These are phyloP conservation scores for Garra rufa DNA, from an alignment of 2,113 vertebrate species.

Conservation along the genomic window DNA sequence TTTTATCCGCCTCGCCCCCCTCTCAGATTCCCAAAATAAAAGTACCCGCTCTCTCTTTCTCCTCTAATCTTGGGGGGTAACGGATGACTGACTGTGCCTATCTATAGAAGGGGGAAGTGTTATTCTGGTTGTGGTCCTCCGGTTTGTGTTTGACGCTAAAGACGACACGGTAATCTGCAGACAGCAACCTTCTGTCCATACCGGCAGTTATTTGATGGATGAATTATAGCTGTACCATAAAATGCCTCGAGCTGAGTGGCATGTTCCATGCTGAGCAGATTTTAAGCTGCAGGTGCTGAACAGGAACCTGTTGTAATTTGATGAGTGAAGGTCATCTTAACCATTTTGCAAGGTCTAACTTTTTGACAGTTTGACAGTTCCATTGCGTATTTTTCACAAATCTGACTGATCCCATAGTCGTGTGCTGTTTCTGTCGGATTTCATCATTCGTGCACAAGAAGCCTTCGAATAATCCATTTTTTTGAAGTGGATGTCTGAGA, in stretches of 20 bases:
- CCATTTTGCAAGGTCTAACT: not conserved
- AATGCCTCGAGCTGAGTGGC: slow-evolving; percentile 11
- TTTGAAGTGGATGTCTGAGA: not conserved
- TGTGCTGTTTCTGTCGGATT: not conserved
- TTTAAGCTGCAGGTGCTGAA: not conserved
- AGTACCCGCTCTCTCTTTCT: slow-evolving; percentile 47
- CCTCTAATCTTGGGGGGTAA: slow-evolving; percentile 39
- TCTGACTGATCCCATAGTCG: slow-evolving; percentile 1
- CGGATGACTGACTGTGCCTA: slow-evolving; percentile 34
- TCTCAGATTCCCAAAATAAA: slow-evolving; percentile 53
- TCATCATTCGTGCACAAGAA: slow-evolving; percentile 21
- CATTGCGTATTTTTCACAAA: slow-evolving; percentile 12
- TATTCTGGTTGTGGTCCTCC: slow-evolving; percentile 1
- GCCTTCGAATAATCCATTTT: not conserved
- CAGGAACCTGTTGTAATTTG: not conserved
- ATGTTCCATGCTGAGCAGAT: not conserved
- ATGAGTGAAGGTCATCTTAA: slow-evolving; percentile 17
- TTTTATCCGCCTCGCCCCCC: slow-evolving; percentile 55
- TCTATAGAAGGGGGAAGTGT: slow-evolving; percentile 40
- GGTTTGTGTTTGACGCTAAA: slow-evolving; percentile 15
- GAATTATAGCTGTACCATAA: not conserved
- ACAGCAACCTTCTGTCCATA: not conserved
- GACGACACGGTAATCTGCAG: not conserved
- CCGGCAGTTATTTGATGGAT: not conserved
- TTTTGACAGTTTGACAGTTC: slow-evolving; percentile 19